Conservation (phyloP, 2,113 vertebrate species). For the Thymallus thymallus region DNA sequence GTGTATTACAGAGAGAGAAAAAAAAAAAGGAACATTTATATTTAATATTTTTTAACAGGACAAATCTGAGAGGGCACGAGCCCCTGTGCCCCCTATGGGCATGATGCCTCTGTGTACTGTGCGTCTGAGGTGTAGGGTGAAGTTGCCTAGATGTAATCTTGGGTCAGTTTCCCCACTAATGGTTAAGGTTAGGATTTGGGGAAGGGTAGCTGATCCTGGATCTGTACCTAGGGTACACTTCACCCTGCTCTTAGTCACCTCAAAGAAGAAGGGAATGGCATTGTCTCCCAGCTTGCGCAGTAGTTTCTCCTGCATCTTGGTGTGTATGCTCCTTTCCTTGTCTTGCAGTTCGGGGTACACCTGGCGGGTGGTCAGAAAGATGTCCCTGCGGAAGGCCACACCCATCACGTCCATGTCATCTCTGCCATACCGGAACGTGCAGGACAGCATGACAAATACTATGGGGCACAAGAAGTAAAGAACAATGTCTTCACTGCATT, state of each 20-base stretch:
- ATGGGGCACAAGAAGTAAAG: conserved; percentile 20
- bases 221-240: too few species aligned
- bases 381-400: conserved; percentile 85
- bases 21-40: too few species aligned
- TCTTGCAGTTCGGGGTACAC: conserved; percentile 84
- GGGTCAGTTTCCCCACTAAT: too few species aligned
- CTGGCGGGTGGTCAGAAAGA: conserved; percentile 84
- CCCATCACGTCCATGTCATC: conserved; percentile 94
- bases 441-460: conserved; percentile 91
- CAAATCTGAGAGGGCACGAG: too few species aligned
- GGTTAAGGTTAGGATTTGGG: too few species aligned
- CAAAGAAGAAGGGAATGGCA: conserved; percentile 89
- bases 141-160: too few species aligned
- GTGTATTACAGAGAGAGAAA: too few species aligned
- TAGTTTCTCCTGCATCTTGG: conserved; percentile 83
- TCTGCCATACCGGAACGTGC: conserved; percentile 88
- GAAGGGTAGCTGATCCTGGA: too few species aligned
- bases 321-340: conserved; percentile 72
- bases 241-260: conserved; percentile 60
- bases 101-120: too few species aligned
- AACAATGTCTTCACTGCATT: not conserved
- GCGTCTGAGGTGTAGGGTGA: too few species aligned
- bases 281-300: conserved; percentile 87
- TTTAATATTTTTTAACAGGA: too few species aligned
- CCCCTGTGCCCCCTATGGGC: too few species aligned